Base-by-base conservation (phyloP, 1,140 invertebrate genomes). In the Anagrus nilaparvatae region DNA sequence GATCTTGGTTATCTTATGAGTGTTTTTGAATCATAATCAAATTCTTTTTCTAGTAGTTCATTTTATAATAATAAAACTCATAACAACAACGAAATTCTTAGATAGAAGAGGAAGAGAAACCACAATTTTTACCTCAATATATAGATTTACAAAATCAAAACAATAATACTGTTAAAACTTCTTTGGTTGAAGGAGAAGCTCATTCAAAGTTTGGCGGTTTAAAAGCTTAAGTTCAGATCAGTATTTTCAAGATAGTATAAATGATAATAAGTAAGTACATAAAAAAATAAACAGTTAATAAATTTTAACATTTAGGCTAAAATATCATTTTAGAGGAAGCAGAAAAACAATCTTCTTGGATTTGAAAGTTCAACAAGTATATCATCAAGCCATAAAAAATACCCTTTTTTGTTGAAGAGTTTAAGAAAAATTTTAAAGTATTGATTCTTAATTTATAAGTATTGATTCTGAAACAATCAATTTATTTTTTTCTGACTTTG, bases 221-320 rank as follows among this genome's bases (percentile, higher is more conserved):
- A 5, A 99, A 98, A 70, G 84, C 91, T 3, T 99, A 53, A 97
- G 92, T 43, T 98, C 95, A 0, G 90, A 95, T 60, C 92, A 97
- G 70, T 97, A 82, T 69, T 96, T 96, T 62, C 81, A 80, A 4
- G 83, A 87, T 47, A 75, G 75, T 49, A 63, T 71, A 14, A 64
- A 63, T 23, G 69, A 71, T 46, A 78, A 79, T 58, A 70, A 70
- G 83, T 87, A 53, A 67, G 69, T 48, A 32, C 18, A 28, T 19
- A 65, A 67, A 51, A 61, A 39, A 1, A 61, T 21, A 68, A 65
- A 16, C 23, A 35, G 51, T 36, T n/a, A 46, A 27, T 34, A 42
- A 45, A 34, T 53, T 21, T 28, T 20, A 30, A 6, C 13, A 35
- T 35, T 35, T 13, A 4, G 14, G 29, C 19, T 28, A 13, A 35